Evolutionary conservation across 1,140 invertebrate genomes (phyloP), one percentile per base, ranked within the genome.

Genomic region (Armadillidium nasatum): DNA sequence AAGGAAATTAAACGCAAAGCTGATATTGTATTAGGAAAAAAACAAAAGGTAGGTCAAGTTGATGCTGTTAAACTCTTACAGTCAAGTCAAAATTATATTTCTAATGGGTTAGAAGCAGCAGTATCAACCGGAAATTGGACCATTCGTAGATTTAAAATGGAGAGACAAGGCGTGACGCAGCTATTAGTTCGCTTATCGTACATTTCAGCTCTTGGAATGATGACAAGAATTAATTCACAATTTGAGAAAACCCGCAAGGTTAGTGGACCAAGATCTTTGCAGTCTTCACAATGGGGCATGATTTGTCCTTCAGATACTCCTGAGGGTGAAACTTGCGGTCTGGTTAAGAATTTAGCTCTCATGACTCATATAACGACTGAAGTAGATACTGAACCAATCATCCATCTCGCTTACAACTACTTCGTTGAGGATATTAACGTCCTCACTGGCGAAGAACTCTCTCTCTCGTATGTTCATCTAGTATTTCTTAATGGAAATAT

Each of bases 211-310:
- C n/a, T n/a, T n/a, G n/a, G n/a, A n/a, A n/a, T n/a, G n/a, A n/a
- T n/a, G n/a, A n/a, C n/a, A n/a, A n/a, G n/a, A n/a, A n/a, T n/a
- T n/a, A n/a, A n/a, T n/a, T n/a, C n/a, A n/a, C n/a, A 99, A 83
- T 99, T 99, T 87, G 98, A 99, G 83, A 99, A 99, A 85, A 97
- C 96, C 0, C 87, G 97, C 22, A 99, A 99, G 88, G 97, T 99
- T 0, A 97, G 95, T 22, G 98, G 98, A 1, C 97, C 97, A 0
- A 87, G 98, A 73, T 98, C 97, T 0, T 86, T 99, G 13, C 98
- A 99, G 83, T 91, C 95, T 0, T 98, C 96, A 10, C 98, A 99
- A 83, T 89, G 88, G 88, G 89, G 89, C 7, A 87, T 90, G 85
- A 79, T 97, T 11, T 96, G 98, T 87, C 97, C 97, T 0, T 96